phyloP scores from a whole-genome alignment of 2,888 invertebrate genomes.

The Drosophila bunnanda region DNA sequence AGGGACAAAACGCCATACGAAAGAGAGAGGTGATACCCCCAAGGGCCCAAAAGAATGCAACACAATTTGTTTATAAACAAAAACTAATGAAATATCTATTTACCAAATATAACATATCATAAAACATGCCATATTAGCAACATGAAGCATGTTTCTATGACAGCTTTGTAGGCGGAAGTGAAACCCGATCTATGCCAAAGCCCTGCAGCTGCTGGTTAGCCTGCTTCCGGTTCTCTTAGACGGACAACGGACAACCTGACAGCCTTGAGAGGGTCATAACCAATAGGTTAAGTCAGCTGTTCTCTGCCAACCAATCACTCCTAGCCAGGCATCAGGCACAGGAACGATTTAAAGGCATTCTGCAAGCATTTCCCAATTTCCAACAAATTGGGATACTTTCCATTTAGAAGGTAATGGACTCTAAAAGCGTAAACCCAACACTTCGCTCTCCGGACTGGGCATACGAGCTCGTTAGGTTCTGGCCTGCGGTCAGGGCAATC shows the following conservation, averaged over 20 bases:
- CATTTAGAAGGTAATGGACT: too few relatives aligned
- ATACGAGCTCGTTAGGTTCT: constrained; percentile 21
- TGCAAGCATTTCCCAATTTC: neutral
- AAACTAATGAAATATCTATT: neutral
- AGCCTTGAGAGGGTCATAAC: neutral
- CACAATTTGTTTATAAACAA: neutral
- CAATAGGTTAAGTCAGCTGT: neutral
- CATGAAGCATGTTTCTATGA: neutral
- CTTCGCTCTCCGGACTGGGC: too few relatives aligned
- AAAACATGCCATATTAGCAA: too few relatives aligned
- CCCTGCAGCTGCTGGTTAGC: neutral
- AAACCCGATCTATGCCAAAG: neutral
- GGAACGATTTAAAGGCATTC: neutral
- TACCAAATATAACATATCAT: too few relatives aligned
- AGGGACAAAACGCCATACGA: constrained; percentile 2
- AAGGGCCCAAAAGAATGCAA: constrained; percentile 9
- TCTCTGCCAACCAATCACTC: neutral
- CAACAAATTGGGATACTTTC: neutral
- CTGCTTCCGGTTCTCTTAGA: neutral
- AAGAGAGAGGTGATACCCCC: neutral
- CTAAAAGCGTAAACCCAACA: neutral
- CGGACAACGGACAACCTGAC: neutral
- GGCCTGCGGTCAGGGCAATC: constrained; percentile 38
- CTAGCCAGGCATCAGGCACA: neutral
- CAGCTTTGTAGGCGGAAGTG: neutral